Conservation (phyloP, 2,888 invertebrate genomes). For the Cataglyphis altisquamis region DNA sequence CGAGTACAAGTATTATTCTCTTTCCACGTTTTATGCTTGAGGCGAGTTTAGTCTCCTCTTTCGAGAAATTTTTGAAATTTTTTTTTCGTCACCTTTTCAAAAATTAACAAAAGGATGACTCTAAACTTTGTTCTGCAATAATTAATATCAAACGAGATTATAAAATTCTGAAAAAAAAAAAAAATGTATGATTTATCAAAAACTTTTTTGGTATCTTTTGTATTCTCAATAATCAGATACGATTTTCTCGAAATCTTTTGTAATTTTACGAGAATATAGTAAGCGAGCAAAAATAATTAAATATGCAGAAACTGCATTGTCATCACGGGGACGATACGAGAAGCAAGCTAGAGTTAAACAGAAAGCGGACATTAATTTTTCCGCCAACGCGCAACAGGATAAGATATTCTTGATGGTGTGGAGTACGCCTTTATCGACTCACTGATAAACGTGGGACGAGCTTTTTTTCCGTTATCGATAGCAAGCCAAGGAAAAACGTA, state of each 20-base stretch:
- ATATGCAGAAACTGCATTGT: background rate
- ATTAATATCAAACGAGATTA: background rate
- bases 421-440: background rate
- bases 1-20: background rate
- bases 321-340: background rate
- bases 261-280: background rate
- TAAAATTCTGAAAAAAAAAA: background rate
- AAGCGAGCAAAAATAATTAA: background rate
- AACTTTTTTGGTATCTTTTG: background rate
- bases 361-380: slow-evolving; percentile 12
- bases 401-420: slow-evolving; percentile 18
- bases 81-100: background rate
- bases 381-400: slow-evolving; percentile 4
- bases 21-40: background rate
- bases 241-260: background rate
- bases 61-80: background rate
- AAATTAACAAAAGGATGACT: background rate
- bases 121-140: background rate
- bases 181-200: background rate
- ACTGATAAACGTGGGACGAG: slow-evolving; percentile 3
- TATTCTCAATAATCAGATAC: background rate
- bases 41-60: background rate
- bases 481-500: slow-evolving; percentile 13
- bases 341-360: background rate
- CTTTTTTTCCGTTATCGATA: slow-evolving; percentile 6